These are phyloP conservation scores for Syngnathus scovelli DNA, from an alignment of 2,113 vertebrate genomes.

Conservation along the genomic window DNA sequence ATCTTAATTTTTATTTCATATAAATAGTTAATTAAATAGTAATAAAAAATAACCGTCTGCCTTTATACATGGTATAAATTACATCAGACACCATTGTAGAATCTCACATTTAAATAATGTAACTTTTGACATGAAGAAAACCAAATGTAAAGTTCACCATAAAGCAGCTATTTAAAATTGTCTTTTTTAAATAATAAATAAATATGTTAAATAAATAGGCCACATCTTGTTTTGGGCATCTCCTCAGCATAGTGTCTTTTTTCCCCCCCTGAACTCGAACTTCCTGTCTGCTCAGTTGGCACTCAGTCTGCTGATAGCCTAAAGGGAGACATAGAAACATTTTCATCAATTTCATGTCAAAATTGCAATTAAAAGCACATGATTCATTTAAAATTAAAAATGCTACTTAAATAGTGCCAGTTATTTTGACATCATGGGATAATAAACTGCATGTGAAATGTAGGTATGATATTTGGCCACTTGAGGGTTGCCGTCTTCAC, in stretches of 20 bases:
- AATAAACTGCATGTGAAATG: no score
- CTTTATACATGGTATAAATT: constrained; percentile 46
- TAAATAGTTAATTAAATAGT: constrained; percentile 9
- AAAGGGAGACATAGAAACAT: not conserved
- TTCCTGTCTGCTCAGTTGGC: constrained; percentile 6
- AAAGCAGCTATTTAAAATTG: constrained; percentile 44
- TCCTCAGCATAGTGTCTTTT: constrained; percentile 61
- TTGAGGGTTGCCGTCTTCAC: no score
- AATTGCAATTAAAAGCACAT: no score
- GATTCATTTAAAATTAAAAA: no score
- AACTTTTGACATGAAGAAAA: not conserved
- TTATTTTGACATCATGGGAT: no score
- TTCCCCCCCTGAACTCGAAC: constrained; percentile 15
- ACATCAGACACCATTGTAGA: not conserved
- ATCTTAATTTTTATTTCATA: constrained; percentile 15
- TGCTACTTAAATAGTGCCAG: no score
- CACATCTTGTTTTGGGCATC: constrained; percentile 8
- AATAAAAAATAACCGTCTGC: constrained; percentile 2
- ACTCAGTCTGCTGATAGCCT: constrained; percentile 23
- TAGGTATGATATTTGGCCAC: no score
- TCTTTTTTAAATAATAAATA: constrained; percentile 55
- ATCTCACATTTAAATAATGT: not conserved
- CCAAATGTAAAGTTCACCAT: constrained; percentile 31
- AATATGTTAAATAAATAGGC: constrained; percentile 64
- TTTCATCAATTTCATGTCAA: not conserved